Evolutionary conservation across 2,888 invertebrate genomes (phyloP), one percentile per base, ranked within the genome.

Genomic region (Mythimna lalbum): DNA sequence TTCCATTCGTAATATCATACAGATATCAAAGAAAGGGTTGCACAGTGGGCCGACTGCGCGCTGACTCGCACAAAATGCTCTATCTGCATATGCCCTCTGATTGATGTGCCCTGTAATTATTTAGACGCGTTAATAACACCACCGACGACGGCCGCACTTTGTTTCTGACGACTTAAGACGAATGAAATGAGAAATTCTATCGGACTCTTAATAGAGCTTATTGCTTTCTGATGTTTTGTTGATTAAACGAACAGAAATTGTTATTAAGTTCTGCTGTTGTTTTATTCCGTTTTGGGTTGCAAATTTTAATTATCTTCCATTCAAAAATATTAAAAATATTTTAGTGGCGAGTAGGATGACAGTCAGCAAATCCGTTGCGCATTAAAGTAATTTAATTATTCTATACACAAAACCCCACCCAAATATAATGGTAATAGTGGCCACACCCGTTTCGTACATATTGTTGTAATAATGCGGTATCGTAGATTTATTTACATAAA

Each of bases 31-130:
- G 93, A 92, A 95, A 95, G 96, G 95, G 95, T 95, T 95, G 95
- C 93, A 93, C 93, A 92, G 93, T 92, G 93, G 92, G 92, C 91
- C 92, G 93, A 89, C 88, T 90, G 91, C 88, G 89, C 91, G 94
- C 95, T 95, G 95, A 95, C 95, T 95, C 95, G 95, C 95, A 94
- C 94, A 95, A 95, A 94, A 93, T 91, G 91, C 89, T 93, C 93
- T 94, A 95, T 95, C 95, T 95, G 95, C 95, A 94, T 95, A 92
- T 93, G 93, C 91, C 90, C 88, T 88, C 90, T 96, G 96, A 96
- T 96, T 96, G 96, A 96, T 96, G 96, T 94, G 91, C 94, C 92
- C 95, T 96, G 94, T 96, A 96, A 96, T 96, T 96, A 96, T 95
- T 93, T 93, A 91, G 96, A 96, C 96, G 94, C 94, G 94, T 93